Evolutionary conservation across 2,113 vertebrate genomes (phyloP).

Genomic region (Varanus salvator): DNA sequence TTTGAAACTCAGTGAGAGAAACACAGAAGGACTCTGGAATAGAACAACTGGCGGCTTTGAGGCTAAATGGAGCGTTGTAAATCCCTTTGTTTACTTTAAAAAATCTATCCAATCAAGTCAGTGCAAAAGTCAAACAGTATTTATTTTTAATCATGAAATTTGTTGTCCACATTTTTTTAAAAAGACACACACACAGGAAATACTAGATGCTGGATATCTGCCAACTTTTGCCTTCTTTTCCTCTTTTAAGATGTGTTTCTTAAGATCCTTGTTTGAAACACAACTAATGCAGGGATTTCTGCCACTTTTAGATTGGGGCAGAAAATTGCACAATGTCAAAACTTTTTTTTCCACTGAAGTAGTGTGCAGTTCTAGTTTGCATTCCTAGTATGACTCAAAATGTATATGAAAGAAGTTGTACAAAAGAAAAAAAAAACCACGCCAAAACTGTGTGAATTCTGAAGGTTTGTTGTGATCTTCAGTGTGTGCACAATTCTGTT

Average conservation of each 20-base stretch:
- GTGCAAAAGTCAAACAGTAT: conserved; percentile 84
- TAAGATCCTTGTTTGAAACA: conserved; percentile 82
- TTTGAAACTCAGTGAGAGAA: conserved; percentile 89
- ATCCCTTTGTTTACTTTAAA: conserved; percentile 76
- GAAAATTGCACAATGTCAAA: conserved; percentile 89
- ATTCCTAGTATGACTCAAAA: conserved; percentile 78
- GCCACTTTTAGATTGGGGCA: conserved; percentile 87
- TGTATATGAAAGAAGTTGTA: conserved; percentile 77
- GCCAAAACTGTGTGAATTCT: conserved; percentile 73
- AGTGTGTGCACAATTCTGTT: conserved; percentile 67
- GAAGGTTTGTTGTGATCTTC: conserved; percentile 69
- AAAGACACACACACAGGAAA: conserved; percentile 72
- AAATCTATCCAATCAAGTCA: conserved; percentile 81
- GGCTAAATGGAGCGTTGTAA: conserved; percentile 73
- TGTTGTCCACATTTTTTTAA: conserved; percentile 80
- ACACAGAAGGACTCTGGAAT: conserved; percentile 64
- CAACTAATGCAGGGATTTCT: conserved; percentile 88
- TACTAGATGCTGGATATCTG: conserved; percentile 80
- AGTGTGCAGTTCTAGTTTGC: conserved; percentile 83
- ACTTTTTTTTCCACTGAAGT: conserved; percentile 79
- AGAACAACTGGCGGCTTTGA: conserved; percentile 75
- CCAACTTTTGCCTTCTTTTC: conserved; percentile 81
- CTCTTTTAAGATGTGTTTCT: conserved; percentile 77
- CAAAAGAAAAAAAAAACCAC: conserved; percentile 50
- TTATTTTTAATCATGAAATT: conserved; percentile 84